phyloP scores from a whole-genome alignment of 2,888 invertebrate species.

The Rambutsinella grinnellia region DNA sequence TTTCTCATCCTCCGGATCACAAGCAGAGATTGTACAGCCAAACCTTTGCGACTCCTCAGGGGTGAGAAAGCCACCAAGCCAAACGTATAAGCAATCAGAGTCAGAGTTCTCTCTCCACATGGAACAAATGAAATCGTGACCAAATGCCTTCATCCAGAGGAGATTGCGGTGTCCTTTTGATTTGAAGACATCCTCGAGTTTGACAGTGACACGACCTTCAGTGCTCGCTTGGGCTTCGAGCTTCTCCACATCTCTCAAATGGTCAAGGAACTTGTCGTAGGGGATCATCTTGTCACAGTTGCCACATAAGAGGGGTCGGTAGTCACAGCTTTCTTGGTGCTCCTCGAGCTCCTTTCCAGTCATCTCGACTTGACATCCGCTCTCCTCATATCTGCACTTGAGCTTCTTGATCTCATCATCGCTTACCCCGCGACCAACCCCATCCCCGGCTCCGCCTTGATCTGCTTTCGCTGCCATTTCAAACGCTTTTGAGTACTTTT shows the following conservation, averaged over 20 bases:
- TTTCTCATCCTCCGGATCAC: slow-evolving; percentile 37
- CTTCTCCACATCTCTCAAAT: slow-evolving; percentile 51
- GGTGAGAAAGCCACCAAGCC: slow-evolving; percentile 42
- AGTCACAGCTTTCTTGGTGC: slow-evolving; percentile 26
- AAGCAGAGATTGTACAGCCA: slow-evolving; percentile 35
- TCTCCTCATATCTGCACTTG: slow-evolving; percentile 38
- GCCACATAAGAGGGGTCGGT: slow-evolving; percentile 51
- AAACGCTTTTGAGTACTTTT: no score
- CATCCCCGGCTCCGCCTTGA: no score
- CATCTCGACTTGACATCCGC: slow-evolving; percentile 33
- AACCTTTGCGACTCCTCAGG: slow-evolving; percentile 18
- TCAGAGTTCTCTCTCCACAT: slow-evolving; percentile 38
- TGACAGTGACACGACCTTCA: slow-evolving; percentile 58
- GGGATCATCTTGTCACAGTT: slow-evolving; percentile 53
- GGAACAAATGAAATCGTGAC: slow-evolving; percentile 54
- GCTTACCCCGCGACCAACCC: no score
- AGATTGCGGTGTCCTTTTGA: no score
- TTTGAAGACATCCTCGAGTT: no score
- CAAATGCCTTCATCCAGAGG: no score
- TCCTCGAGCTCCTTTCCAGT: slow-evolving; percentile 21
- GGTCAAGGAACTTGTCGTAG: slow-evolving; percentile 47
- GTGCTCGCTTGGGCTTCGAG: slow-evolving; percentile 61
- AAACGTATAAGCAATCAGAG: slow-evolving; percentile 62
- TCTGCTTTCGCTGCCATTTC: no score
- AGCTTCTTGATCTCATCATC: no score